Base-by-base conservation (phyloP, 2,113 vertebrate genomes). In the Xiphophorus hellerii region DNA sequence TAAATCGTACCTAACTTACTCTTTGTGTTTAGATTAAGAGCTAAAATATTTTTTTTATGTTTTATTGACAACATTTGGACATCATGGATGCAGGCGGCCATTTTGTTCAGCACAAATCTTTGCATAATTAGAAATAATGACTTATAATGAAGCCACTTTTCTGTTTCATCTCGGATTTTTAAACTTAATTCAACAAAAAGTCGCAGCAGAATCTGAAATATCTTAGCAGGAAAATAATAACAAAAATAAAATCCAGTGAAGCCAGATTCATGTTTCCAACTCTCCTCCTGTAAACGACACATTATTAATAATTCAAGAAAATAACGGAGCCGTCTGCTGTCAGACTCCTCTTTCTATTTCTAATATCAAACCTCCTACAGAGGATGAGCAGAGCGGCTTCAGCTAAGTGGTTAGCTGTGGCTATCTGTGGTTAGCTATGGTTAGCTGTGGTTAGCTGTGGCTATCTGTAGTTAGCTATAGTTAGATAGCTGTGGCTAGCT, bases 351-450 rank as follows among this genome's bases (percentile, higher is more conserved):
- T 29, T 12, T 7, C 60, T 71, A 54, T 61, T 61, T 17, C 30
- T 29, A 5, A 12, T 15, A 4, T 62, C 80, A 72, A 81, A 81
- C 65, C 74, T 73, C 60, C 1, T 2, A 13, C 33, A 70, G 77
- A 81, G 81, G 74, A 79, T 74, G 64, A 85, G 78, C 73, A 71
- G 64, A 67, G 81, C 66, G 69, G 64, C 70, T 77, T 84, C 20
- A 78, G 70, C 73, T 69, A 69, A 63, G 37, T 61, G 83, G 84
- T 80, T 71, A 48, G 70, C 39, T 42, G 39, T 4, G 39, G 13
- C 4, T 42, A 15, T 13, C 39, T 42, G 1, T 11, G 35, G 9
- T 37, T 37, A 37, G 10, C 10, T 37, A 1, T 37, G 35, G 7
- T 7, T 35, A 35, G 8, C 33, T 8, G 33, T 9, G 33, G 35